Evolutionary conservation across 2,888 invertebrate genomes (phyloP).

Genomic region (Pseudoips prasinana): DNA sequence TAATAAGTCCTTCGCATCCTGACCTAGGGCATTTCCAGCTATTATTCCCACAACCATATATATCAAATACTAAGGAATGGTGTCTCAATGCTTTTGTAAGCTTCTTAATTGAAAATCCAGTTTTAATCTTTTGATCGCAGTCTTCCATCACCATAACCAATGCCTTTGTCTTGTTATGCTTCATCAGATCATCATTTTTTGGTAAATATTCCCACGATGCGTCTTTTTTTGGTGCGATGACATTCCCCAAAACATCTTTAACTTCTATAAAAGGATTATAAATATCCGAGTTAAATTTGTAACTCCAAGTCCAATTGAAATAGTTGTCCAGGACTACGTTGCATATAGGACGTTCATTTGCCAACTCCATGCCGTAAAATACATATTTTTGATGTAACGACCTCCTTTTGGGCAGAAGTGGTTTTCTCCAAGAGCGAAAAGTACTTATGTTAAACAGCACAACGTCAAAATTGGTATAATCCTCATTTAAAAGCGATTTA

Average conservation of each 20-base stretch:
- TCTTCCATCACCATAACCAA: conserved; percentile 41
- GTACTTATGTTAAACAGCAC: conserved; percentile 53
- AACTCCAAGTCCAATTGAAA: conserved; percentile 76
- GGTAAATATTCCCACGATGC: neutral
- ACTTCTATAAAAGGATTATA: conserved; percentile 62
- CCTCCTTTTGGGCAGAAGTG: conserved; percentile 42
- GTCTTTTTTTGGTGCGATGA: conserved; percentile 47
- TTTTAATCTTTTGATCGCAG: conserved; percentile 29
- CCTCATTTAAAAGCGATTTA: conserved; percentile 37
- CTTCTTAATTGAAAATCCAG: neutral
- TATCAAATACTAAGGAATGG: conserved; percentile 60
- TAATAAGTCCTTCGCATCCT: conserved; percentile 42
- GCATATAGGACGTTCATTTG: conserved; percentile 53
- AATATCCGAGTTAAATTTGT: conserved; percentile 64
- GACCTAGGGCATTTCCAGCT: conserved; percentile 37
- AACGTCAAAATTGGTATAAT: conserved; percentile 56
- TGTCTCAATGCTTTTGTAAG: conserved; percentile 51
- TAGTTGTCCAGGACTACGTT: conserved; percentile 46
- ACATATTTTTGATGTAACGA: conserved; percentile 57
- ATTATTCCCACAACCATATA: conserved; percentile 60
- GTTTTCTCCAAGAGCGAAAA: conserved; percentile 32
- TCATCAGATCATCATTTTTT: neutral
- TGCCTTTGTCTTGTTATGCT: conserved; percentile 35
- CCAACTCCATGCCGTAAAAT: conserved; percentile 52
- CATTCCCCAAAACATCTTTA: conserved; percentile 38